phyloP scores from a whole-genome alignment of 1,140 invertebrate species.

The Drosophila setifemur region DNA sequence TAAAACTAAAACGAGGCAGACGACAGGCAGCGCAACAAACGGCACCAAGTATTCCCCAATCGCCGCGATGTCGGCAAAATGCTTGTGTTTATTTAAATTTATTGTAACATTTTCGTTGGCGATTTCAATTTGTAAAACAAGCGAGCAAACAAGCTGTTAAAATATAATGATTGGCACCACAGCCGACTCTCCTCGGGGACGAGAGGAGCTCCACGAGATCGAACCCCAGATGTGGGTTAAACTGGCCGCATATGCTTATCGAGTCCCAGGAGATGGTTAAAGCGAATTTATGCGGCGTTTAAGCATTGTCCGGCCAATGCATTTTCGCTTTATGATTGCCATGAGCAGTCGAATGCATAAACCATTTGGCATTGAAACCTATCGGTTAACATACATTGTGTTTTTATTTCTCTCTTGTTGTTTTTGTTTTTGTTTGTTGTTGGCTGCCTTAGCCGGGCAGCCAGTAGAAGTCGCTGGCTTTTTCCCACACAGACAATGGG shows the following conservation, averaged over 20 bases:
- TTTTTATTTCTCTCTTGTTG: conserved; percentile 20
- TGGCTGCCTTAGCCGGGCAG: neutral
- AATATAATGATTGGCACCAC: conserved; percentile 78
- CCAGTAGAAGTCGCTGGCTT: conserved; percentile 63
- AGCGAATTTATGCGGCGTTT: conserved; percentile 75
- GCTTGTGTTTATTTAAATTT: conserved; percentile 80
- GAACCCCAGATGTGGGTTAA: conserved; percentile 56
- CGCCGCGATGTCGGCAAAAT: conserved; percentile 51
- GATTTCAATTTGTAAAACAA: conserved; percentile 82
- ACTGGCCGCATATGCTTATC: conserved; percentile 75
- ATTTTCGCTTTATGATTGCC: conserved; percentile 71
- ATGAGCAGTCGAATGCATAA: conserved; percentile 68
- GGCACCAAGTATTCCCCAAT: conserved; percentile 41
- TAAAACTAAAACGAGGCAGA: conserved; percentile 23
- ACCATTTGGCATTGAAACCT: conserved; percentile 79
- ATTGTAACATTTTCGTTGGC: conserved; percentile 76
- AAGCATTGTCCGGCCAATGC: conserved; percentile 55
- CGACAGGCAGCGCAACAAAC: conserved; percentile 17
- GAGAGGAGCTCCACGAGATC: neutral
- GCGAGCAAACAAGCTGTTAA: conserved; percentile 80
- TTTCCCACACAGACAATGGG: conserved; percentile 78
- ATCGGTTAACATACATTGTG: conserved; percentile 67
- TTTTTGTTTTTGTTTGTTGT: conserved; percentile 7
- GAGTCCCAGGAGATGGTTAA: conserved; percentile 33
- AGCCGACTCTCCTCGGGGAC: neutral